These are phyloP conservation scores for Clunio marinus DNA, from an alignment of 2,888 invertebrate species.

Conservation along the genomic window DNA sequence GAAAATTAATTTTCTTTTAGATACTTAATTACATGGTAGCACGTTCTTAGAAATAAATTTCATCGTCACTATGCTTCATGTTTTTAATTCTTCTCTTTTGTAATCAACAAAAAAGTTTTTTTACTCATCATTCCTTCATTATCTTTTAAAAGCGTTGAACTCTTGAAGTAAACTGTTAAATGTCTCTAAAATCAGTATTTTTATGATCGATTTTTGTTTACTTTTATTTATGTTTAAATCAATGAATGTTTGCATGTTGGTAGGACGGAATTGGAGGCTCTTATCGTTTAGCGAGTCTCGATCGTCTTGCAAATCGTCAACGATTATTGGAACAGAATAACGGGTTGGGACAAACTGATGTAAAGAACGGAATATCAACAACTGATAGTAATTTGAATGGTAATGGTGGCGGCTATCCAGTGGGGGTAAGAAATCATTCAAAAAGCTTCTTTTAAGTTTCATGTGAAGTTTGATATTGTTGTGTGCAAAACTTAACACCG, in stretches of 20 bases:
- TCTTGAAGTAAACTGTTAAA: neutral
- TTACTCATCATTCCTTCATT: too few species aligned
- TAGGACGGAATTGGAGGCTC: conserved; percentile 67
- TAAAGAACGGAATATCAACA: conserved; percentile 29
- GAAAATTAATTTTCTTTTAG: too few species aligned
- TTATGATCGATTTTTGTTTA: too few species aligned
- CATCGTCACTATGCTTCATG: too few species aligned
- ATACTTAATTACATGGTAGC: too few species aligned
- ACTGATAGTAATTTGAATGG: conserved; percentile 36
- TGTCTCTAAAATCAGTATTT: too few species aligned
- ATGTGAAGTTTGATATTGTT: neutral
- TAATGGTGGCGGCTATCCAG: conserved; percentile 38
- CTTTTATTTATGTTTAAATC: neutral
- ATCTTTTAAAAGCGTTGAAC: too few species aligned
- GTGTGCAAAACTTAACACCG: too few species aligned
- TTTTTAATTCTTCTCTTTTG: too few species aligned
- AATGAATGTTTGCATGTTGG: neutral
- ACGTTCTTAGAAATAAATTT: too few species aligned
- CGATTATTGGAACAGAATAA: conserved; percentile 67
- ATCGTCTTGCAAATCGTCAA: conserved; percentile 75
- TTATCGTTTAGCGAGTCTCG: conserved; percentile 74
- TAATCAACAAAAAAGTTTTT: conserved; percentile 8
- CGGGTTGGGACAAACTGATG: conserved; percentile 42
- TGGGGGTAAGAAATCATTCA: conserved; percentile 40
- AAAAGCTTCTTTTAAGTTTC: neutral